A percentile compares a stretch with the other conserved stretches of the same genome.
Conservation (phyloP, 2,888 invertebrate genomes). For the Bursaphelenchus okinawaensis region DNA sequence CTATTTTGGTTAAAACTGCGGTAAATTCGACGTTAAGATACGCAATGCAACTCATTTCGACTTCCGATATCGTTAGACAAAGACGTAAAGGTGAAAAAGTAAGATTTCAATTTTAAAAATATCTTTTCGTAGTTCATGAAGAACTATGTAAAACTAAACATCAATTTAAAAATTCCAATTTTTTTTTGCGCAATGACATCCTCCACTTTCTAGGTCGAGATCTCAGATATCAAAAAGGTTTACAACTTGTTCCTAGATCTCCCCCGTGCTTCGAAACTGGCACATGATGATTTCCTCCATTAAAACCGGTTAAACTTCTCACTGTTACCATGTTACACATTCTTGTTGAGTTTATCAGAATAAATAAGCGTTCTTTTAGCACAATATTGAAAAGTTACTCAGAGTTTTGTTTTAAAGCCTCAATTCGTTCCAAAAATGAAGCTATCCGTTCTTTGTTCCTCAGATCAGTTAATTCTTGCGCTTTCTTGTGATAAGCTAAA, state of each 20-base stretch:
- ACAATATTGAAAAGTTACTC: too few relatives aligned
- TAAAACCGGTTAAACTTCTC: background rate
- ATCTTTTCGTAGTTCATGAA: too few relatives aligned
- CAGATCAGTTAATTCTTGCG: background rate
- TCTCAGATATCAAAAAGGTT: slow-evolving; percentile 88
- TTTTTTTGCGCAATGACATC: too few relatives aligned
- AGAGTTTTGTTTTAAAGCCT: background rate
- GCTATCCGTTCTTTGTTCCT: background rate
- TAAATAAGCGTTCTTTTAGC: slow-evolving; percentile 1
- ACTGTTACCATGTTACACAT: slow-evolving; percentile 19
- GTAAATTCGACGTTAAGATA: slow-evolving; percentile 80
- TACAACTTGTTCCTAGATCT: slow-evolving; percentile 92
- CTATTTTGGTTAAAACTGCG: slow-evolving; percentile 84
- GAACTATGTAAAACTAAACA: too few relatives aligned
- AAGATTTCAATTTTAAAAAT: too few relatives aligned
- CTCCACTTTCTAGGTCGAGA: slow-evolving; percentile 61
- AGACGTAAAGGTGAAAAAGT: slow-evolving; percentile 72
- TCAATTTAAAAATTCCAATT: too few relatives aligned
- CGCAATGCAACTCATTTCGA: slow-evolving; percentile 93
- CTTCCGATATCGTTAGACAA: slow-evolving; percentile 84
- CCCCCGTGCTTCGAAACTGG: slow-evolving; percentile 63
- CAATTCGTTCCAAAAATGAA: background rate
- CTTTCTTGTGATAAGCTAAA: background rate
- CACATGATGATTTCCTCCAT: slow-evolving; percentile 17
- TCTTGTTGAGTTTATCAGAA: slow-evolving; percentile 1